Evolutionary conservation across 2,113 vertebrate genomes (phyloP).

Genomic region (Malurus melanocephalus): DNA sequence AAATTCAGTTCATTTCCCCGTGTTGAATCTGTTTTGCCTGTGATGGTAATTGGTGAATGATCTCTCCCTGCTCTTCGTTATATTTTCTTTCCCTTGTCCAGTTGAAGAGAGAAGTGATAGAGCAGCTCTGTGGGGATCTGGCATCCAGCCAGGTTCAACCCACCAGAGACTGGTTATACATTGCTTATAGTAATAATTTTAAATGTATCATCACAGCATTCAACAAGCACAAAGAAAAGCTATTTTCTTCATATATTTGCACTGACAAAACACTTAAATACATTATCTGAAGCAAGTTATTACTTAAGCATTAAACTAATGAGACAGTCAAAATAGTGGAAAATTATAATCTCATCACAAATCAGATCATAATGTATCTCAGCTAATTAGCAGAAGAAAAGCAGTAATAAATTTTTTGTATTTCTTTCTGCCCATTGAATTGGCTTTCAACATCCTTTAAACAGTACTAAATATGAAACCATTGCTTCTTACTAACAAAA

Average conservation of each 20-base stretch:
- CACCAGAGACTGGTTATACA: not conserved
- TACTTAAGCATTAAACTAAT: conserved; percentile 53
- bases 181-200: not conserved
- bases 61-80: not conserved
- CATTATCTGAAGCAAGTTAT: conserved; percentile 33
- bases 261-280: conserved; percentile 1
- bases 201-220: not conserved
- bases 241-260: not conserved
- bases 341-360: conserved; percentile 55
- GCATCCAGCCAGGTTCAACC: not conserved
- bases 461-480: not conserved
- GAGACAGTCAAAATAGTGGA: conserved; percentile 51
- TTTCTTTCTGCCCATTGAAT: conserved; percentile 11
- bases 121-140: not conserved
- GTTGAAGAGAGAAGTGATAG: not conserved
- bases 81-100: not conserved
- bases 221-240: not conserved
- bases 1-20: not conserved
- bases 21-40: not conserved
- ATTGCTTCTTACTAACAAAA: not conserved
- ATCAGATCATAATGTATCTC: conserved; percentile 43
- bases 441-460: not conserved
- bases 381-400: conserved; percentile 44
- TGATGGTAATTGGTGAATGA: not conserved
- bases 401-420: conserved; percentile 18